A percentile compares a stretch with the other conserved stretches of the same genome.
Evolutionary conservation across 2,888 invertebrate genomes (phyloP).

Genomic region (Strigamia crassipes): DNA sequence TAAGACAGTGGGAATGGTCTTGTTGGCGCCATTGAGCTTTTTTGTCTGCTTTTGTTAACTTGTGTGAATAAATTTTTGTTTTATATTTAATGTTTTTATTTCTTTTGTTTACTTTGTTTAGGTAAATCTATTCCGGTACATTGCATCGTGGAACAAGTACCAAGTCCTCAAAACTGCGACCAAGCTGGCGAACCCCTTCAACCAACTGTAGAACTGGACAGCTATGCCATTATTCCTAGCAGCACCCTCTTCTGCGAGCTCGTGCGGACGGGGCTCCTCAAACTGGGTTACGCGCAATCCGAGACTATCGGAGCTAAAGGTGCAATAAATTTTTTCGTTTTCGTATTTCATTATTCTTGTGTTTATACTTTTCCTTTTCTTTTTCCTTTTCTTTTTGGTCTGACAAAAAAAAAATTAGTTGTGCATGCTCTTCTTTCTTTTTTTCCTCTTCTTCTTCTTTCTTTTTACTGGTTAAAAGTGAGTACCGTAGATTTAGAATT

Average conservation of each 20-base stretch:
- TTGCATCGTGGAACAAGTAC: slow-evolving; percentile 79
- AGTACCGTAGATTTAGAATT: background rate
- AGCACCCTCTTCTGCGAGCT: slow-evolving; percentile 87
- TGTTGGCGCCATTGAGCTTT: slow-evolving; percentile 1
- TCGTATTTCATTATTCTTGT: background rate
- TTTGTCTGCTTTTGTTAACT: background rate
- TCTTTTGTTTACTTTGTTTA: slow-evolving; percentile 58
- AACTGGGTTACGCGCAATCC: slow-evolving; percentile 78
- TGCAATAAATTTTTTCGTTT: slow-evolving; percentile 52
- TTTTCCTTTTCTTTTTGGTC: background rate
- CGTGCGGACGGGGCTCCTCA: slow-evolving; percentile 85
- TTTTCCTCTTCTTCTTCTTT: background rate
- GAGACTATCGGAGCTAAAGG: slow-evolving; percentile 62
- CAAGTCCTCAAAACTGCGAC: slow-evolving; percentile 52
- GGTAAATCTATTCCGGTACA: slow-evolving; percentile 89
- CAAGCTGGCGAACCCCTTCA: slow-evolving; percentile 53
- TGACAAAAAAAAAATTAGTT: background rate
- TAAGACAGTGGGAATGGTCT: slow-evolving; percentile 4
- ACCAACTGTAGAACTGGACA: slow-evolving; percentile 83
- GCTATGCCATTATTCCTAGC: slow-evolving; percentile 93
- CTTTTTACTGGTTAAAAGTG: background rate
- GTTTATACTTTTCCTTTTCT: background rate
- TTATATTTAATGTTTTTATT: background rate
- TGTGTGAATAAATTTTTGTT: background rate
- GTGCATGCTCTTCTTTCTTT: slow-evolving; percentile 13